A percentile compares a stretch with the other conserved stretches of the same genome.
Conservation (phyloP, 1,140 invertebrate species). For the Schlechtendalia chinensis region DNA sequence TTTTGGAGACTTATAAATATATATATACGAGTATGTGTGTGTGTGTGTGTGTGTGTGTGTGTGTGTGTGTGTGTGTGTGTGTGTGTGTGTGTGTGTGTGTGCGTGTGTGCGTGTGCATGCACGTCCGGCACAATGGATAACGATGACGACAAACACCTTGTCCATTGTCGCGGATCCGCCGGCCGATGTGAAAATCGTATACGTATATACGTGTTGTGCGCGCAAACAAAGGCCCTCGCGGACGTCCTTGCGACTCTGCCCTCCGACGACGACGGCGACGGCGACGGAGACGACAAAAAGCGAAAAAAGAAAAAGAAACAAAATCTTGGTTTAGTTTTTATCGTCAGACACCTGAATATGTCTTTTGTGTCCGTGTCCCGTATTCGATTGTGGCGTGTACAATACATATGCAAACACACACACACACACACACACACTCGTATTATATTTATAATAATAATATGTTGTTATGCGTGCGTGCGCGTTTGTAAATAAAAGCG, state of each 20-base stretch:
- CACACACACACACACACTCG: background rate
- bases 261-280: too few relatives aligned
- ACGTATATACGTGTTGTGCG: constrained; percentile 2
- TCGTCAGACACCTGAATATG: constrained; percentile 32
- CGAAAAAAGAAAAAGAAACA: too few relatives aligned
- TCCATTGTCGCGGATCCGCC: constrained; percentile 24
- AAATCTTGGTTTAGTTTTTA: constrained; percentile 38
- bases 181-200: constrained; percentile 45
- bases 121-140: background rate
- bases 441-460: constrained; percentile 15
- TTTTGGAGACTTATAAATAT: constrained; percentile 2
- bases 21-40: background rate
- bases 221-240: constrained; percentile 16
- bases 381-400: background rate
- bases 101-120: background rate
- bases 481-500: background rate
- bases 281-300: background rate
- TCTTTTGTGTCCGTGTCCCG: constrained; percentile 28
- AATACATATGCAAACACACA: too few relatives aligned
- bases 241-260: constrained; percentile 7
- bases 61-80: too few relatives aligned
- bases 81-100: too few relatives aligned
- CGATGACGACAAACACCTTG: constrained; percentile 37
- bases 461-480: background rate
- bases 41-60: too few relatives aligned